phyloP scores from a whole-genome alignment of 2,113 vertebrate species.

The Octodon degus region DNA sequence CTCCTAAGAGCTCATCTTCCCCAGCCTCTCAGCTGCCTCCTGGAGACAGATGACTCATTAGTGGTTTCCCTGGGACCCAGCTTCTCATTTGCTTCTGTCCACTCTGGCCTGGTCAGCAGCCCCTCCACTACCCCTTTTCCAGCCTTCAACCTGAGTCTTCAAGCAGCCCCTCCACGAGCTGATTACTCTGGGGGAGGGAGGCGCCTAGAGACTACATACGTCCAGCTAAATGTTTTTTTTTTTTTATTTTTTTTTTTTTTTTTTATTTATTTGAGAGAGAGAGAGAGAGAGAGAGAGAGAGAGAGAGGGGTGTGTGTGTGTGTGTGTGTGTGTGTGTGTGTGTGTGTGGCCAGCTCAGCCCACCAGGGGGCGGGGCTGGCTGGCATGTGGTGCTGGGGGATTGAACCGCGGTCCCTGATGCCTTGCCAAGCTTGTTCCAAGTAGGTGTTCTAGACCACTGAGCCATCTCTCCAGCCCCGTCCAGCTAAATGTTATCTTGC shows the following conservation, averaged over 20 bases:
- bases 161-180: background rate
- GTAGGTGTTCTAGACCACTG: too few relatives aligned
- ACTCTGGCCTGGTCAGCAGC: background rate
- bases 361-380: too few relatives aligned
- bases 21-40: background rate
- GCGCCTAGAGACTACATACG: background rate
- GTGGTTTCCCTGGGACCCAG: conserved; percentile 51
- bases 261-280: too few relatives aligned
- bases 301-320: too few relatives aligned
- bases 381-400: too few relatives aligned
- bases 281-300: too few relatives aligned
- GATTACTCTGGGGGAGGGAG: background rate
- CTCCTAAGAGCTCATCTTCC: background rate
- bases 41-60: background rate
- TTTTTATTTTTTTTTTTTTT: too few relatives aligned
- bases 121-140: background rate
- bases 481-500: background rate
- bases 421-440: too few relatives aligned
- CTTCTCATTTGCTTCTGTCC: background rate
- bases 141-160: background rate
- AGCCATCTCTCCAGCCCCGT: too few relatives aligned
- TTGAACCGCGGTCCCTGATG: too few relatives aligned
- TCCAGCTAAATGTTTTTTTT: background rate
- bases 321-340: too few relatives aligned
- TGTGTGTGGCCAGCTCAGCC: too few relatives aligned